These are phyloP conservation scores for Plutella xylostella DNA, from an alignment of 2,888 invertebrate genomes.

Conservation along the genomic window DNA sequence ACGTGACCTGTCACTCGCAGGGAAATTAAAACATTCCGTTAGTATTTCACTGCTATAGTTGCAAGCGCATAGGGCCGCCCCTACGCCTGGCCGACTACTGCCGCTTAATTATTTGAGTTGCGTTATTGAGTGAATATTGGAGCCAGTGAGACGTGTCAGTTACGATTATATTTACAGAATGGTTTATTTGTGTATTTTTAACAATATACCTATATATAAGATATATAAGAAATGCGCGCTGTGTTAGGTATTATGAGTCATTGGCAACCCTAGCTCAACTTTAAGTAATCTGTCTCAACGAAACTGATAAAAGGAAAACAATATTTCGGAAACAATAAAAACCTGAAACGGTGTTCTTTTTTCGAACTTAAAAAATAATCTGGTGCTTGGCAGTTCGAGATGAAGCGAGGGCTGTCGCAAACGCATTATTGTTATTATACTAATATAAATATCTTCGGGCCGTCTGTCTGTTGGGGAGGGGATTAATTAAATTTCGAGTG, in stretches of 20 bases:
- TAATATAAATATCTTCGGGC: slow-evolving; percentile 20
- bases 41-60: slow-evolving; percentile 37
- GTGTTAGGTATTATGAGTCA: background rate
- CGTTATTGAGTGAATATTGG: too few relatives aligned
- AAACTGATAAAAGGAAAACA: background rate
- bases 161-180: too few relatives aligned
- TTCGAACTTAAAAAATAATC: background rate
- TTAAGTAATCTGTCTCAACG: background rate
- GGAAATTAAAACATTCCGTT: slow-evolving; percentile 69
- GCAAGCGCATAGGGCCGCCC: background rate
- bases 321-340: background rate
- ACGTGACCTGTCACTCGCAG: slow-evolving; percentile 71
- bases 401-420: slow-evolving; percentile 9
- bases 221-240: background rate
- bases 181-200: background rate
- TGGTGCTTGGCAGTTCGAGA: slow-evolving; percentile 9
- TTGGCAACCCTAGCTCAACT: background rate
- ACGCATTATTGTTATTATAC: slow-evolving; percentile 18
- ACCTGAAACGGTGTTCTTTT: too few relatives aligned
- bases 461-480: slow-evolving; percentile 16
- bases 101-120: too few relatives aligned
- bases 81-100: too few relatives aligned
- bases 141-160: too few relatives aligned
- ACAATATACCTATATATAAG: background rate
- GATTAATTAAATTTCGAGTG: slow-evolving; percentile 23